Conservation (phyloP, 2,888 invertebrate genomes). For the Netelia virgata region DNA sequence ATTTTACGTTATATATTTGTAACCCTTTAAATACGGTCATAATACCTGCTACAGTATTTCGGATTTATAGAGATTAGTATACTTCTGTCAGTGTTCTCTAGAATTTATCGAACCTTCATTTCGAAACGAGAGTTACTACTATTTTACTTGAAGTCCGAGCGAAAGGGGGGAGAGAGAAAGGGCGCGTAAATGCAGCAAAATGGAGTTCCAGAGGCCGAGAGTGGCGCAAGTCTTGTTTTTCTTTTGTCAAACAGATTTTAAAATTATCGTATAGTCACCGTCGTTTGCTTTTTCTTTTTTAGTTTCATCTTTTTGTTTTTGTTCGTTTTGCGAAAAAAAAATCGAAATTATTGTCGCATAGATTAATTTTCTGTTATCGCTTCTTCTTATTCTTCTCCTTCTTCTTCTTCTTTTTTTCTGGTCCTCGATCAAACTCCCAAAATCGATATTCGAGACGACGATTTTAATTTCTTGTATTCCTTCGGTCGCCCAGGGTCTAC, state of each 20-base stretch:
- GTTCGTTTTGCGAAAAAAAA: not conserved
- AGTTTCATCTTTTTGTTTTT: not conserved
- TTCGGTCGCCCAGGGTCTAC: not conserved
- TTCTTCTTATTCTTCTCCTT: not conserved
- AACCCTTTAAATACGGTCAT: constrained; percentile 81
- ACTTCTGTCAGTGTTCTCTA: constrained; percentile 74
- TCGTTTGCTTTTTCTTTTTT: constrained; percentile 11
- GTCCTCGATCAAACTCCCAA: not conserved
- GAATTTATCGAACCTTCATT: constrained; percentile 61
- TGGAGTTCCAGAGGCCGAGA: constrained; percentile 63
- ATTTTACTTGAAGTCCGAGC: constrained; percentile 36
- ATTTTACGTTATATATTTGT: constrained; percentile 64
- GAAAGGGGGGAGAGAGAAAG: too few relatives aligned
- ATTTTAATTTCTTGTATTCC: not conserved
- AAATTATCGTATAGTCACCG: constrained; percentile 14
- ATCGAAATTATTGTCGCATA: not conserved
- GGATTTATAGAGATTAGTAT: constrained; percentile 80
- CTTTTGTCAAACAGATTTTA: too few relatives aligned
- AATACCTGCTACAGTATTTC: constrained; percentile 85
- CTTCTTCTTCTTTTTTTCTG: not conserved
- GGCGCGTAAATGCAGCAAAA: constrained; percentile 56
- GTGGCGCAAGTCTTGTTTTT: constrained; percentile 44
- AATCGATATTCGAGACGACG: not conserved
- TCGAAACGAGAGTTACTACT: constrained; percentile 53
- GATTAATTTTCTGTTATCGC: not conserved